Evolutionary conservation across 1,140 invertebrate genomes (phyloP), one percentile per base, ranked within the genome.

Genomic region (Tenebrio molitor): DNA sequence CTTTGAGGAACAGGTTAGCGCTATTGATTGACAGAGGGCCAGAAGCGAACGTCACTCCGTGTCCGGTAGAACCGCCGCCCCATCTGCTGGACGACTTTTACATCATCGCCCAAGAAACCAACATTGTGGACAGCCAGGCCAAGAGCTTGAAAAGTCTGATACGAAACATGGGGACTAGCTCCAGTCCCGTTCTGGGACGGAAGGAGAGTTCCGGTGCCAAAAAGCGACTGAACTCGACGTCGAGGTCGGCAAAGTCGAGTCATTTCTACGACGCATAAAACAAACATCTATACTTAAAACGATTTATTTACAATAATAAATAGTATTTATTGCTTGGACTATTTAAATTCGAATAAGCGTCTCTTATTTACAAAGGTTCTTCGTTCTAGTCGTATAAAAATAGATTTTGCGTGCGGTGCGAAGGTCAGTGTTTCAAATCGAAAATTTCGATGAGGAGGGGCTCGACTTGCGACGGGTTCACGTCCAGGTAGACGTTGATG

Each of bases 11-110:
- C 14, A 84, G 87, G 36, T 80, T 91, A 63, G 79, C 83, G 58
- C 69, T 81, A 77, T 62, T 85, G 17, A 76, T 82, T 81, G 74
- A 84, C 72, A 75, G 84, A 83, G 74, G 80, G 76, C 80, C 81
- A 79, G 85, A 87, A 83, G 83, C 86, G 63, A 88, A 89, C 71
- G 85, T 88, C 5, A 86, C 86, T 80, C 85, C 88, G 23, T 88
- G 88, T 69, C 84, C 88, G 50, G 87, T 88, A 10, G 87, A 89
- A 62, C 88, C 92, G 2, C 90, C 93, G 1, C 79, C 88, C 8
- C 93, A 94, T 50, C 84, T 97, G 8, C 92, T 96, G 79, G 95
- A 97, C 84, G 95, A 97, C 82, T 97, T 97, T 85, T 96, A 93
- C 81, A 93, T 94, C 17, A 95, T 96, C 77, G 93, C 95, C 23